phyloP scores from a whole-genome alignment of 2,113 vertebrate genomes.

The Thomomys bottae region DNA sequence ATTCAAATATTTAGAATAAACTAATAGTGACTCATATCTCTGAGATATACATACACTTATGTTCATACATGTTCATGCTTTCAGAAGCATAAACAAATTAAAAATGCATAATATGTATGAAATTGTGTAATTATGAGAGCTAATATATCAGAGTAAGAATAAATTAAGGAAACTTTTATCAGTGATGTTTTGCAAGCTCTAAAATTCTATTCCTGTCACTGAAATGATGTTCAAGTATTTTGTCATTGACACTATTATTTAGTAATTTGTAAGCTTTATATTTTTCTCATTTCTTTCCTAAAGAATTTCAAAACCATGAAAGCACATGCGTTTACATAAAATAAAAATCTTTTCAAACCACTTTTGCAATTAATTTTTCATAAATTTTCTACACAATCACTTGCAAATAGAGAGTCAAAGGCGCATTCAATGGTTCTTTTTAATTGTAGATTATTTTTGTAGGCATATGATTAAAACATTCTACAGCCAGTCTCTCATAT shows the following conservation, averaged over 20 bases:
- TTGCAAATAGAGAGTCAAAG: background rate
- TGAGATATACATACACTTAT: too few species aligned
- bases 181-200: too few species aligned
- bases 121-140: background rate
- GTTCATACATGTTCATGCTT: too few species aligned
- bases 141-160: background rate
- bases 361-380: background rate
- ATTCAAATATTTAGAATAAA: background rate
- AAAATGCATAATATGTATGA: background rate
- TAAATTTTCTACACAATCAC: background rate
- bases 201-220: background rate
- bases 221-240: too few species aligned
- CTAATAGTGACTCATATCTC: too few species aligned
- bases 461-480: background rate
- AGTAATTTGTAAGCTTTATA: background rate
- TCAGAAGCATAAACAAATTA: background rate
- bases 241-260: background rate
- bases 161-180: background rate
- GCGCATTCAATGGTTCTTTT: background rate
- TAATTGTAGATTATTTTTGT: background rate
- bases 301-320: background rate
- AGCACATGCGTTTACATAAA: background rate
- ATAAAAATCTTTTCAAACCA: too few species aligned
- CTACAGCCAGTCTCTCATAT: too few species aligned
- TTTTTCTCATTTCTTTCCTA: background rate